Conservation (phyloP, 1,140 invertebrate species). For the Leptonema lineaticorne region DNA sequence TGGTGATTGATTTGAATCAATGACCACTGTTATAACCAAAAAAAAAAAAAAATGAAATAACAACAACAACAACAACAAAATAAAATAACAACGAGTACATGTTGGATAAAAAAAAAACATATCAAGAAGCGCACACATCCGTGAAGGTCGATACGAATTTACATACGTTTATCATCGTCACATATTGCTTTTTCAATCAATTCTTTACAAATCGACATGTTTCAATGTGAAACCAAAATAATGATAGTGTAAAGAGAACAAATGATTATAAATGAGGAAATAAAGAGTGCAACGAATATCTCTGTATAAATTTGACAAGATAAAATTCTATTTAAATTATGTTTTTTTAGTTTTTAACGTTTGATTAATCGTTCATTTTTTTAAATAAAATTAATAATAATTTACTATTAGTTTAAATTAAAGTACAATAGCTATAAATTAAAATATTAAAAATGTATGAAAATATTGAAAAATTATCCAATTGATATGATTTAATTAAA, state of each 20-base stretch:
- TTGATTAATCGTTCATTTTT: not conserved
- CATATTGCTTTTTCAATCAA: slow-evolving; percentile 4
- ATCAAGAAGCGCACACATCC: too few species aligned
- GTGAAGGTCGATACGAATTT: slow-evolving; percentile 11
- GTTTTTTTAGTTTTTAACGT: not conserved
- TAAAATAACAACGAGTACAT: not conserved
- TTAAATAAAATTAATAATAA: too few species aligned
- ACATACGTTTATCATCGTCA: slow-evolving; percentile 1
- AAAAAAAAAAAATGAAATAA: not conserved
- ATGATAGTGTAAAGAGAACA: too few species aligned
- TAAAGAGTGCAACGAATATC: too few species aligned
- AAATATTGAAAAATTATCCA: too few species aligned
- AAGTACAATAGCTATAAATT: too few species aligned
- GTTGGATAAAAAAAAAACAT: not conserved
- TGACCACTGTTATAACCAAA: slow-evolving; percentile 5
- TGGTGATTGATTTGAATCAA: slow-evolving; percentile 16
- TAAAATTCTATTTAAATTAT: not conserved
- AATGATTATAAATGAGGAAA: not conserved
- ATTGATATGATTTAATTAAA: too few species aligned
- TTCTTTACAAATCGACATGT: slow-evolving; percentile 1
- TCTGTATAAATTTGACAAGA: not conserved
- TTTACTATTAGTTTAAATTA: too few species aligned
- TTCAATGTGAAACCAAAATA: not conserved
- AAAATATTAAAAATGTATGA: too few species aligned
- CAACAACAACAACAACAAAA: not conserved